phyloP scores from a whole-genome alignment of 2,113 vertebrate genomes.

The Camelus bactrianus region DNA sequence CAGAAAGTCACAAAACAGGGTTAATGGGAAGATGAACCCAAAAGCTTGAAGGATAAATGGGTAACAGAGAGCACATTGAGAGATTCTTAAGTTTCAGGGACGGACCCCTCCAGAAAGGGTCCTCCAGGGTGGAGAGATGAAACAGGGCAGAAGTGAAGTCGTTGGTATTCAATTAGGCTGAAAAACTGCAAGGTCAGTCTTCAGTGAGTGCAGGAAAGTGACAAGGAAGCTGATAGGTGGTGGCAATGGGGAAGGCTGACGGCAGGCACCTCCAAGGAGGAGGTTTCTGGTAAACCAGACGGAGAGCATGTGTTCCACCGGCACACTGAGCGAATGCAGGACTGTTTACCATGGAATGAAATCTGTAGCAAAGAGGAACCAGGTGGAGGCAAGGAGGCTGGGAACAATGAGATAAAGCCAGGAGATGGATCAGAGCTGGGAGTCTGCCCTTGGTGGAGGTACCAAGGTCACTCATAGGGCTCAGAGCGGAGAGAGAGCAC shows the following conservation, averaged over 20 bases:
- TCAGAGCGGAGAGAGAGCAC: background rate
- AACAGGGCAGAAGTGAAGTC: background rate
- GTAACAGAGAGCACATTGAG: background rate
- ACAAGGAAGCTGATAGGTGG: background rate
- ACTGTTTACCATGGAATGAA: background rate
- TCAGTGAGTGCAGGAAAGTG: background rate
- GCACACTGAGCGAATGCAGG: background rate
- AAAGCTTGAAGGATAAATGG: background rate
- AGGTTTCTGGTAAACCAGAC: background rate
- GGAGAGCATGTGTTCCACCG: background rate
- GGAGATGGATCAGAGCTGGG: background rate
- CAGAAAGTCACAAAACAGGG: background rate
- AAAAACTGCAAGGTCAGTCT: background rate
- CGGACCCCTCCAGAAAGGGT: background rate
- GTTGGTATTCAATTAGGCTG: background rate
- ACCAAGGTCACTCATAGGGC: background rate
- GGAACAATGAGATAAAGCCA: background rate
- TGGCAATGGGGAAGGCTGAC: background rate
- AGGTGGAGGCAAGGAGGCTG: background rate
- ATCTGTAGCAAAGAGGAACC: background rate
- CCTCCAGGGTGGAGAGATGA: background rate
- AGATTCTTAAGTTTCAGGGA: background rate
- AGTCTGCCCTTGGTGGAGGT: background rate
- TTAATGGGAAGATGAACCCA: background rate
- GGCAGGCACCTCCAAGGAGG: background rate